Evolutionary conservation across 2,888 invertebrate species (phyloP).

Genomic region (Clepsis dumicolana): DNA sequence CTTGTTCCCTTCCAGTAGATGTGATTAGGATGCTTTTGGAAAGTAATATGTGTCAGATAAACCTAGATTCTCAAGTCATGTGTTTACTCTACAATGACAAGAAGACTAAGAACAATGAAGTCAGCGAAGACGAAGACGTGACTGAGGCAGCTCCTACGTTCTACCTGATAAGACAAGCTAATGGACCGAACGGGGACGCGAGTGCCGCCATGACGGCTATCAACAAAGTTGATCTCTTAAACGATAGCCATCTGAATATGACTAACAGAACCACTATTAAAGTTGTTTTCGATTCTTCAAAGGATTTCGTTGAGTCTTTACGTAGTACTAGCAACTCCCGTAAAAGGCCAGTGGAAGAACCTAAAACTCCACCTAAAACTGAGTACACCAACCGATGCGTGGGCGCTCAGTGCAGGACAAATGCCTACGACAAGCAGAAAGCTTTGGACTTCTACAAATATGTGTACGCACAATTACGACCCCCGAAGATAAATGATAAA

Average conservation of each 20-base stretch:
- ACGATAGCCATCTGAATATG: constrained; percentile 72
- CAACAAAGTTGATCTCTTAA: constrained; percentile 72
- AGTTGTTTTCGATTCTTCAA: constrained; percentile 78
- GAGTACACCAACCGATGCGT: constrained; percentile 70
- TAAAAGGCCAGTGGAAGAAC: constrained; percentile 57
- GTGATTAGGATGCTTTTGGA: constrained; percentile 72
- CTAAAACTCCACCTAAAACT: constrained; percentile 58
- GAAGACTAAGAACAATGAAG: constrained; percentile 62
- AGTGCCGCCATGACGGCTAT: constrained; percentile 75
- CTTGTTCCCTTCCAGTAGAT: constrained; percentile 78
- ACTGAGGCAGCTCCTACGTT: constrained; percentile 79
- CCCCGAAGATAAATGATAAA: constrained; percentile 65
- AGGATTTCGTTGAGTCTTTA: constrained; percentile 77
- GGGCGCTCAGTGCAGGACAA: constrained; percentile 70
- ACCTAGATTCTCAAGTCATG: constrained; percentile 75
- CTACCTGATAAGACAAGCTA: constrained; percentile 78
- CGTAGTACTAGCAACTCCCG: constrained; percentile 67
- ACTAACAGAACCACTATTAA: constrained; percentile 77
- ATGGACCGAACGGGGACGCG: constrained; percentile 65
- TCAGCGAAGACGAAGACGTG: constrained; percentile 66
- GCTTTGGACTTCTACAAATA: constrained; percentile 83
- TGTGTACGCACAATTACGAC: constrained; percentile 77
- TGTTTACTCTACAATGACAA: constrained; percentile 78
- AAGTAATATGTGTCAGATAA: constrained; percentile 76
- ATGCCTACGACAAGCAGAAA: constrained; percentile 75